Evolutionary conservation across 1,140 invertebrate genomes (phyloP).

Genomic region (Trichoplusia ni): DNA sequence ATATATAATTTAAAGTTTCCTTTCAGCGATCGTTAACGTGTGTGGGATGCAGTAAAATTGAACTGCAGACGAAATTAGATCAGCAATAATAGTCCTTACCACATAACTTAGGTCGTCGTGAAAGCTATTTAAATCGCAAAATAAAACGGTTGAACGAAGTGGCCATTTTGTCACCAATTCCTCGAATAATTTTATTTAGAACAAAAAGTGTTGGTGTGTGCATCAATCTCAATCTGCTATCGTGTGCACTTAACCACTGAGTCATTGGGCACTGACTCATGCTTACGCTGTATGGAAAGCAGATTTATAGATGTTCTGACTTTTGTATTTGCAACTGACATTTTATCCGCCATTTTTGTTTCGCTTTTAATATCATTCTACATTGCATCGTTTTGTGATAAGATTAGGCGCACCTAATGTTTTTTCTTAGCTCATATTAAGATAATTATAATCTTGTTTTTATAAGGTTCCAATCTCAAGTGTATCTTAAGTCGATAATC

Average conservation of each 20-base stretch:
- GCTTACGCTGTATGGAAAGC: too few relatives aligned
- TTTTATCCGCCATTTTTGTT: too few relatives aligned
- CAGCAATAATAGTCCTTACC: neutral
- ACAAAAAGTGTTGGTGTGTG: conserved; percentile 23
- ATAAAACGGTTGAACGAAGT: conserved; percentile 18
- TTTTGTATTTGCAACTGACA: too few relatives aligned
- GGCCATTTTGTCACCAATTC: conserved; percentile 37
- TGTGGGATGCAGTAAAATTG: neutral
- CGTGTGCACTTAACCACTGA: conserved; percentile 40
- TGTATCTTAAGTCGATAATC: too few relatives aligned
- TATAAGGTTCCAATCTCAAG: too few relatives aligned
- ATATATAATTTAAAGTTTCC: neutral
- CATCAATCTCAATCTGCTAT: conserved; percentile 59
- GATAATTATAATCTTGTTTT: too few relatives aligned
- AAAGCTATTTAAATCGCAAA: conserved; percentile 12
- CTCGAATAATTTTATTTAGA: conserved; percentile 40
- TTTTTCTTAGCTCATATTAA: too few relatives aligned
- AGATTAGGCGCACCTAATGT: too few relatives aligned
- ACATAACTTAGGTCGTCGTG: neutral
- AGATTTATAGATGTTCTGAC: too few relatives aligned
- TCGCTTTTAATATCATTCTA: too few relatives aligned
- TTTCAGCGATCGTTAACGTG: neutral
- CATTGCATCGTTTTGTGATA: too few relatives aligned
- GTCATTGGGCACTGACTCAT: conserved; percentile 27
- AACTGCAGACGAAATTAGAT: neutral